Base-by-base conservation (phyloP, 2,113 vertebrate genomes). In the Oreamnos americanus region DNA sequence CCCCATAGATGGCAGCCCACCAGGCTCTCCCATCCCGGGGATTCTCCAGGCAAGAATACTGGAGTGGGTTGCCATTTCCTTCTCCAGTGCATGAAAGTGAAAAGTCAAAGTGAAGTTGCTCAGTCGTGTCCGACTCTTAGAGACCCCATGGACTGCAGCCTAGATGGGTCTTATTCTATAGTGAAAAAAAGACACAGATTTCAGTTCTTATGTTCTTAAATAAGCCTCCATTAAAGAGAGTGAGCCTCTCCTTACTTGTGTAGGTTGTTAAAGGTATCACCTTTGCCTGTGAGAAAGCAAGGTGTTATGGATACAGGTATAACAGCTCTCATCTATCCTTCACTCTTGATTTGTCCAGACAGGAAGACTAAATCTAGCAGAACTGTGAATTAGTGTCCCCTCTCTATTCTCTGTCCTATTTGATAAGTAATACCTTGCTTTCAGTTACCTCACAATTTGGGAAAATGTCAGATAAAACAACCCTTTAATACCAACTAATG, bases 381-480 rank as follows among this genome's bases (percentile, higher is more conserved):
- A 86, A 86, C 7, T 11, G 3, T 0, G 45, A 47, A 3, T 26
- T 5, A 2, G 6, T 28, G 6, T 19, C 39, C 53, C 25, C 13
- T 39, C 15, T 71, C 51, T 23, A 2, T 36, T n/a, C 51, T 91
- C 47, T 88, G 49, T 11, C 60, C 39, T 36, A 2, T 47, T 53
- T 93, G 60, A 13, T 78, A 67, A 84, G 43, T 14, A 8, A 58
- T 23, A 30, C 28, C 87, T 94, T 64, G 2, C 55, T 95, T 36
- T 87, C 74, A 87, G 87, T 43, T 87, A 36, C 60, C 67, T 96
- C 90, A 55, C 93, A 57, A 93, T 96, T 95, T 95, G 45, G 79
- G 74, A 23, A 81, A 76, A 21, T 74, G 71, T 91, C 96, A 96
- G 78, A 94, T 85, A 86, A 96, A 94, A 91, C 74, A 67, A 93